Base-by-base conservation (phyloP, 2,113 vertebrate genomes). In the Patagioenas fasciata region DNA sequence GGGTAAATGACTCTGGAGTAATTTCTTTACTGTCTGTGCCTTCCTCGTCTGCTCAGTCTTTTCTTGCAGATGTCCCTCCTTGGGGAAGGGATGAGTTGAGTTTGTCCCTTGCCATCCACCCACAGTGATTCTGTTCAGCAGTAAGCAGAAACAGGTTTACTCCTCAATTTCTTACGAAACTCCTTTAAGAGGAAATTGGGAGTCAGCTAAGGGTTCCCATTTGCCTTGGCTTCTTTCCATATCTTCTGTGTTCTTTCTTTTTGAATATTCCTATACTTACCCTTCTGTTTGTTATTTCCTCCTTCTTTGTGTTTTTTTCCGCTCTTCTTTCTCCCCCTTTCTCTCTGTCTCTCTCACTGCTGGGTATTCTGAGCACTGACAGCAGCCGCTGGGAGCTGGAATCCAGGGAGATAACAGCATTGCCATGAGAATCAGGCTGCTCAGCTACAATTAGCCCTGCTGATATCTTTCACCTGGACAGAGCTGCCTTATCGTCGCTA, bases 391-490 rank as follows among this genome's bases (percentile, higher is more conserved):
- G 87, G 88, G 94, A 96, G 84, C 74, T 92, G 96, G 94, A 96
- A 97, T 96, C 93, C 72, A 47, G 88, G 70, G 66, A 95, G 95
- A 96, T 96, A 95, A 95, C 88, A 95, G 82, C 85, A 77, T 26
- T 95, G 88, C 80, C 89, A 91, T 44, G 83, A 93, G 89, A 93
- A 95, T 77, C 83, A 53, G 86, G 48, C 85, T 83, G 88, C 84
- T 83, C 77, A 29, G 95, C 89, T 62, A 95, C 96, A 97, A 95
- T 97, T 97, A 97, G 95, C 91, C 85, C 84, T 60, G 82, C 65
- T 94, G 92, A 61, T 95, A 96, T 95, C 89, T 90, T 95, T 94
- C 93, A 96, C 93, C 96, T 97, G 96, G 88, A 83, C 86, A 78
- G 92, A 93, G 94, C 96, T 78, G 79, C 47, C 72, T 96, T 94